These are phyloP conservation scores for Chamaedrilus cognettii DNA, from an alignment of 2,888 invertebrate species.

Conservation along the genomic window DNA sequence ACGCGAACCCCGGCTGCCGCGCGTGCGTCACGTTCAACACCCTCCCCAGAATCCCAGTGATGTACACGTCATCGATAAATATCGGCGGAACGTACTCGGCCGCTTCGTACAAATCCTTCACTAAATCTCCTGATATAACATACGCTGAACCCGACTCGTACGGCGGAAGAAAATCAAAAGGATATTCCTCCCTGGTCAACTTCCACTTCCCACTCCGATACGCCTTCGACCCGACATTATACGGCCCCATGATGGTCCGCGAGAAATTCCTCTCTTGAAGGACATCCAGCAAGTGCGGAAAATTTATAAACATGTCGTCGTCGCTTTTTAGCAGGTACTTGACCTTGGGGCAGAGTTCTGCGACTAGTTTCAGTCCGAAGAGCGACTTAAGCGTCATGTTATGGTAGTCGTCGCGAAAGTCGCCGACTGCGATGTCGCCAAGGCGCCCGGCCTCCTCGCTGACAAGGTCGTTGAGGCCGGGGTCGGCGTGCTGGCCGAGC, in stretches of 20 bases:
- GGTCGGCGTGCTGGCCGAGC: slow-evolving; percentile 30
- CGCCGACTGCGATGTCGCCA: slow-evolving; percentile 34
- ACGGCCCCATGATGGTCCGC: slow-evolving; percentile 35
- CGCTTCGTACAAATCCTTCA: slow-evolving; percentile 25
- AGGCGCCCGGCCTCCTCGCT: slow-evolving; percentile 19
- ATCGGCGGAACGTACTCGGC: slow-evolving; percentile 36
- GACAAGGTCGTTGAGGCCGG: slow-evolving; percentile 17
- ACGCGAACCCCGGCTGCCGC: slow-evolving; percentile 34
- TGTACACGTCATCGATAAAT: slow-evolving; percentile 41
- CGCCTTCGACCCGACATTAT: slow-evolving; percentile 29
- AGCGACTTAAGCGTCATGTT: slow-evolving; percentile 41
- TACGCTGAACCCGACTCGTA: slow-evolving; percentile 38
- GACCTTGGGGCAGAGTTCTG: slow-evolving; percentile 28
- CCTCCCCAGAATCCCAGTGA: slow-evolving; percentile 39
- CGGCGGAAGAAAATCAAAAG: slow-evolving; percentile 33
- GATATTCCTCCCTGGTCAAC: slow-evolving; percentile 27
- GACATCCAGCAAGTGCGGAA: slow-evolving; percentile 30
- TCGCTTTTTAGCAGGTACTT: slow-evolving; percentile 38
- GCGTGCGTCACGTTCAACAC: slow-evolving; percentile 34
- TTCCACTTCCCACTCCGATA: slow-evolving; percentile 34
- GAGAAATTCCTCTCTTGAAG: slow-evolving; percentile 4
- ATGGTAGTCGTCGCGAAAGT: slow-evolving; percentile 34
- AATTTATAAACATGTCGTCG: slow-evolving; percentile 40
- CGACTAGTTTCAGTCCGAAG: slow-evolving; percentile 35
- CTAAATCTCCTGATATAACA: slow-evolving; percentile 35